Conservation (phyloP, 2,888 invertebrate genomes). For the Cephus rjabovi region DNA sequence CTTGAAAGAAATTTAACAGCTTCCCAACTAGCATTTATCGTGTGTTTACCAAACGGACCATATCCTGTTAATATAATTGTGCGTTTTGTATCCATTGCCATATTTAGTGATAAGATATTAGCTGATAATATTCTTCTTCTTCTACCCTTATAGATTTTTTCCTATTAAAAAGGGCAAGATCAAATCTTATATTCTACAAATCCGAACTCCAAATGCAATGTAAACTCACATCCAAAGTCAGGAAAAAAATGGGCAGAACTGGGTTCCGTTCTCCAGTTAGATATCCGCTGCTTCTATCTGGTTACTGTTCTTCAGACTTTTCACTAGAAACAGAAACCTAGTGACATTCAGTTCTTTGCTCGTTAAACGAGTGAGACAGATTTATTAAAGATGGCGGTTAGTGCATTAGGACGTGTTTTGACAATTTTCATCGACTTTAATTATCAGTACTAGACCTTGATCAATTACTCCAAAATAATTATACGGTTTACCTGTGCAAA, state of each 20-base stretch:
- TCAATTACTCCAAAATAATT: not conserved
- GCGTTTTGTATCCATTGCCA: constrained; percentile 25
- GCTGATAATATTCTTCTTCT: not conserved
- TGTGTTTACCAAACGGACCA: constrained; percentile 80
- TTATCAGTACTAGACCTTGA: not conserved
- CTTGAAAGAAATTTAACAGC: constrained; percentile 76
- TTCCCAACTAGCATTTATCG: constrained; percentile 86
- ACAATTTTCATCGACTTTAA: constrained; percentile 34
- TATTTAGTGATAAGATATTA: constrained; percentile 1
- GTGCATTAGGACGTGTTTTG: constrained; percentile 49
- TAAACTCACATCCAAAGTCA: not conserved
- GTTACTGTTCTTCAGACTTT: not conserved
- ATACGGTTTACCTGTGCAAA: not conserved
- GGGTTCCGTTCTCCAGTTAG: not conserved
- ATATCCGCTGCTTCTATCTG: not conserved
- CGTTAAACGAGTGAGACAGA: not conserved
- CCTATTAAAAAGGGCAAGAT: not conserved
- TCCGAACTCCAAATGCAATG: not conserved
- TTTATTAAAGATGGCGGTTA: constrained; percentile 51
- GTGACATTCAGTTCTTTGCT: not conserved
- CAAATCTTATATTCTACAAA: not conserved
- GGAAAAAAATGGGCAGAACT: not conserved
- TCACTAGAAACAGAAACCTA: not conserved
- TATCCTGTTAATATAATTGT: constrained; percentile 79
- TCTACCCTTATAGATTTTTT: not conserved